Evolutionary conservation across 2,888 invertebrate genomes (phyloP).

Genomic region (Eubasilissa splendida): DNA sequence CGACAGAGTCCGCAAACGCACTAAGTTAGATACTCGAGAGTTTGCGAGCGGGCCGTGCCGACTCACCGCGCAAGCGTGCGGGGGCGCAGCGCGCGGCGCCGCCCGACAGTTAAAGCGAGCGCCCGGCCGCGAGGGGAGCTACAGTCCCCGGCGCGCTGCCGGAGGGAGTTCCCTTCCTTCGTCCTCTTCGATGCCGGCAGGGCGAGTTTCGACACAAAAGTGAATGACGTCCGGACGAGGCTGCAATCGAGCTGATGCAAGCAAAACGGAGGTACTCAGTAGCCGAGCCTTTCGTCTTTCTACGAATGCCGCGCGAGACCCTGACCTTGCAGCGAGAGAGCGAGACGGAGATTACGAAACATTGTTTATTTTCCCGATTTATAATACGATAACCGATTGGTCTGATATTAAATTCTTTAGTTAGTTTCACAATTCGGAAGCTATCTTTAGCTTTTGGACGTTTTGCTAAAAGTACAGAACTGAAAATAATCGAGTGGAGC

Average conservation of each 20-base stretch:
- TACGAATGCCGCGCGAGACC: constrained; percentile 6
- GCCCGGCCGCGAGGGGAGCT: constrained; percentile 19
- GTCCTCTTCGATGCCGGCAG: neutral
- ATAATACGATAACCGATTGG: too few species aligned
- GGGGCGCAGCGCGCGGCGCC: constrained; percentile 12
- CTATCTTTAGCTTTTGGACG: neutral
- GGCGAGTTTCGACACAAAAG: neutral
- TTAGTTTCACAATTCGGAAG: too few species aligned
- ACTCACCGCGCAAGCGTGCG: constrained; percentile 30
- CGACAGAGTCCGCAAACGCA: constrained; percentile 49
- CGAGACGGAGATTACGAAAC: constrained; percentile 6
- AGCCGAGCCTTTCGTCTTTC: constrained; percentile 19
- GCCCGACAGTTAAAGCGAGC: constrained; percentile 16
- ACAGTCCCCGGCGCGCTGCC: neutral
- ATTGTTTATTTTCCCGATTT: neutral
- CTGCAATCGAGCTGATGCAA: neutral
- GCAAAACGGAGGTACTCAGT: constrained; percentile 28
- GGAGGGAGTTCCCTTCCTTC: neutral
- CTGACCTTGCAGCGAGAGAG: constrained; percentile 20
- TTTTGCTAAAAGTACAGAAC: neutral
- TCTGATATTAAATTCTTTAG: too few species aligned
- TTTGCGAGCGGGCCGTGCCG: constrained; percentile 37
- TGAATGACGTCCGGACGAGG: constrained; percentile 17
- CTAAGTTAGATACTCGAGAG: constrained; percentile 42
- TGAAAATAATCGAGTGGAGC: too few species aligned